Evolutionary conservation across 2,888 invertebrate species (phyloP).

Genomic region (Epinotia ramella): DNA sequence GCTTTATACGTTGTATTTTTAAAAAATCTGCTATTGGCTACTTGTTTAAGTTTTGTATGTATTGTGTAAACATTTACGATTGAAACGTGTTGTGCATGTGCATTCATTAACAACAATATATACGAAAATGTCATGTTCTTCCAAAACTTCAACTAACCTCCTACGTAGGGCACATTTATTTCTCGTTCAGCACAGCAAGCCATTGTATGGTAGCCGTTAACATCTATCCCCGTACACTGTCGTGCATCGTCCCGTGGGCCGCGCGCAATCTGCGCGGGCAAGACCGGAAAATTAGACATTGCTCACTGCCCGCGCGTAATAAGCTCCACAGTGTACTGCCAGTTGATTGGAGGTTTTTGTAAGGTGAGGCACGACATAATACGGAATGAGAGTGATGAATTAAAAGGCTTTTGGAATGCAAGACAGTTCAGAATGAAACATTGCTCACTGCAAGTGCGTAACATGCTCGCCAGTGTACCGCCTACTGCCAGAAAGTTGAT

Average conservation of each 20-base stretch:
- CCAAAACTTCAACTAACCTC: no score
- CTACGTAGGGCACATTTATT: no score
- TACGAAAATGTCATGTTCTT: no score
- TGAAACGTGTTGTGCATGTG: no score
- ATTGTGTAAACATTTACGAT: no score
- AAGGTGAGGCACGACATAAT: not conserved
- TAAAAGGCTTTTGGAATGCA: no score
- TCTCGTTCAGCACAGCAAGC: no score
- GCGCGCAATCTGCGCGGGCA: constrained; percentile 75
- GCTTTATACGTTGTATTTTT: no score
- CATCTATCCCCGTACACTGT: constrained; percentile 29
- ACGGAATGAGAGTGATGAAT: not conserved
- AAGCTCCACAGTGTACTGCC: constrained; percentile 39
- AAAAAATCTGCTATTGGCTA: no score
- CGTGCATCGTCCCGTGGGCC: constrained; percentile 60
- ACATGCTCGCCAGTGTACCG: constrained; percentile 39
- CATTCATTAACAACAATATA: no score
- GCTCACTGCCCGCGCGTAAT: constrained; percentile 54
- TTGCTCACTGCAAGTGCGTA: constrained; percentile 57
- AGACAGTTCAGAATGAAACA: constrained; percentile 48
- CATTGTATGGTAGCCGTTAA: constrained; percentile 17
- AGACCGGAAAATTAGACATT: constrained; percentile 82
- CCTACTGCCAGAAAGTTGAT: not conserved
- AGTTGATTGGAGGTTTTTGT: constrained; percentile 22
- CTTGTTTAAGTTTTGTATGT: no score